Base-by-base conservation (phyloP, 2,888 invertebrate species). In the Leucophenga montana region DNA sequence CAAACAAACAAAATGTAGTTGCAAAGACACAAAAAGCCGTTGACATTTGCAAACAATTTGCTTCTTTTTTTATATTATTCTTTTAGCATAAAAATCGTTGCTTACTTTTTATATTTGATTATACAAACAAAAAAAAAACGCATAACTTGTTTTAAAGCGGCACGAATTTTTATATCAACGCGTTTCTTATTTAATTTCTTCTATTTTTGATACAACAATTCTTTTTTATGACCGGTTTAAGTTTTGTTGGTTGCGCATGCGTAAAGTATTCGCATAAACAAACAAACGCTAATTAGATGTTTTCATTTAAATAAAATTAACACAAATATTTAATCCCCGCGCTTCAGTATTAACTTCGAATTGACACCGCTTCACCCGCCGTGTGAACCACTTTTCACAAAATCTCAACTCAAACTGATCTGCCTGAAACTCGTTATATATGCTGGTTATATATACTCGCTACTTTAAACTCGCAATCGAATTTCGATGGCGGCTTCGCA, bases 241-340 rank as follows among this genome's bases (percentile, higher is more conserved):
- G 18, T 20, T 57, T 31, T n/a, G 13, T 13, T 22, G 8, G 9
- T 50, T 16, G 18, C 18, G 50, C 27, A 27, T 57, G 22, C 27
- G 50, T 57, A 57, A 22, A 57, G 27, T 57, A 14, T 57, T 22
- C 14, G 56, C 14, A 18, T 16, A 50, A 50, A 50, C 50, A 50
- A 50, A 50, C 56, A 27, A 9, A 56, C 13, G 27, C 16, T 64
- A 64, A 64, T 64, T n/a, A 48, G n/a, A 3, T 48, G 46, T 64
- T 46, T 48, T 20, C 20, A 57, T 64, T 46, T 64, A 39, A 64
- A 64, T 64, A n/a, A 13, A 64, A 48, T 64, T 64, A 64, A 64
- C 46, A 64, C 46, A 18, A 1, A 62, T 31, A 39, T 16, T 46
- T 20, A 48, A 48, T 8, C 14, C 13, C 48, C 48, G 48, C 3